Conservation (phyloP, 2,797 vertebrate species). For the Ammospiza maritima region DNA sequence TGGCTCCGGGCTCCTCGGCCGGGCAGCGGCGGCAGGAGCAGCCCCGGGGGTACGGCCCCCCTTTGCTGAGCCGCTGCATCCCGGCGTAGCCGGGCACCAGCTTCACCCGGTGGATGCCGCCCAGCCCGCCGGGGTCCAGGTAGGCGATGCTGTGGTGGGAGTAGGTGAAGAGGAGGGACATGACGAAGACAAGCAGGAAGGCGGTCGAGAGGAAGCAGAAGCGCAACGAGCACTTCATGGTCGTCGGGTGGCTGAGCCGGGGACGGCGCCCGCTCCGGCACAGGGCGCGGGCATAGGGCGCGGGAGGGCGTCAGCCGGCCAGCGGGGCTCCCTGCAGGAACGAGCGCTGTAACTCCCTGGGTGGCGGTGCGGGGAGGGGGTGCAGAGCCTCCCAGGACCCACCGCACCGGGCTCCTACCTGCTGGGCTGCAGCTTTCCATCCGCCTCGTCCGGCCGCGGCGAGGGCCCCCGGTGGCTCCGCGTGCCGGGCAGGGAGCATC, state of each 20-base stretch:
- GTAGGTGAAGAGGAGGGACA: conserved; percentile 94
- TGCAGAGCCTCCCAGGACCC: accelerated
- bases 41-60: conserved; percentile 76
- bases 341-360: background rate
- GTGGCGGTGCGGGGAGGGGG: accelerated
- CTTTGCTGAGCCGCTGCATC: conserved; percentile 75
- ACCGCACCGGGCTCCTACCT: background rate
- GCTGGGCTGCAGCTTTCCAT: conserved; percentile 65
- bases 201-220: conserved; percentile 90
- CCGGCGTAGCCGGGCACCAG: conserved; percentile 89
- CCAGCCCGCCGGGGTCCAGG: conserved; percentile 85
- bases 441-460: background rate
- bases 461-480: background rate
- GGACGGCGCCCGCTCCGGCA: conserved; percentile 39
- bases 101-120: conserved; percentile 87
- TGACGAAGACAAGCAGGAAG: conserved; percentile 90
- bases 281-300: conserved; percentile 24
- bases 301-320: conserved; percentile 36
- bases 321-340: conserved; percentile 25
- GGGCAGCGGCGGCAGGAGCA: conserved; percentile 89
- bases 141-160: conserved; percentile 91
- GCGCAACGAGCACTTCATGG: conserved; percentile 90
- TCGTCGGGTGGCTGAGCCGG: background rate
- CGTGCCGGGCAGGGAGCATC: background rate
- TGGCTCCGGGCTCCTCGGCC: conserved; percentile 78